Evolutionary conservation across 1,140 invertebrate genomes (phyloP).

Genomic region (Pseudomyrmex gracilis): DNA sequence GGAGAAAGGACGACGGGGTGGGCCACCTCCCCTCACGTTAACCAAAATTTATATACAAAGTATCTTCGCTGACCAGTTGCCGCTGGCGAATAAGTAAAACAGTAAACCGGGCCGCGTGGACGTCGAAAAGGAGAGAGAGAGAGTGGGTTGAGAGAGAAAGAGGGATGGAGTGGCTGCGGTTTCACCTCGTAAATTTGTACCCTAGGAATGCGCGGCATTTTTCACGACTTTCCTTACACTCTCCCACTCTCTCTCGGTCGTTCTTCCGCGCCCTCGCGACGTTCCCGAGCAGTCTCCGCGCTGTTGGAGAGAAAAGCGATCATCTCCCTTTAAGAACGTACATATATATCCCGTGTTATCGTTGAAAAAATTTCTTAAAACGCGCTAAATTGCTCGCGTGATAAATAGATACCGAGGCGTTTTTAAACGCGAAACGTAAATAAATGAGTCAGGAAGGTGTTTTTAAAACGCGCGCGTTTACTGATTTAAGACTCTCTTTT

Average conservation of each 20-base stretch:
- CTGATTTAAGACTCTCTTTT: neutral
- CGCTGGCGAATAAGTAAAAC: constrained; percentile 81
- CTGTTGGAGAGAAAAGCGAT: constrained; percentile 26
- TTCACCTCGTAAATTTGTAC: constrained; percentile 79
- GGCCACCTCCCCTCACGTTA: constrained; percentile 39
- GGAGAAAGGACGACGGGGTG: constrained; percentile 29
- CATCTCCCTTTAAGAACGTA: constrained; percentile 48
- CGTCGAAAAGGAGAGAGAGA: constrained; percentile 4
- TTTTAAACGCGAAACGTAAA: neutral
- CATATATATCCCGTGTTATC: constrained; percentile 7
- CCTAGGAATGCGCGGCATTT: constrained; percentile 67
- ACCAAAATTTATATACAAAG: constrained; percentile 85
- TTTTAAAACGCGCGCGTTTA: too few relatives aligned
- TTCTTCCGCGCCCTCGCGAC: constrained; percentile 23
- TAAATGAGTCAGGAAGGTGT: neutral
- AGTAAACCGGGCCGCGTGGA: constrained; percentile 74
- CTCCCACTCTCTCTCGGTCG: constrained; percentile 7
- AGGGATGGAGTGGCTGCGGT: constrained; percentile 75
- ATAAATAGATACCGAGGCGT: neutral
- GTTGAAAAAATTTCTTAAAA: constrained; percentile 36
- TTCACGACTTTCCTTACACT: constrained; percentile 54
- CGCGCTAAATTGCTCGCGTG: constrained; percentile 15
- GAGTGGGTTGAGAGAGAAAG: constrained; percentile 24
- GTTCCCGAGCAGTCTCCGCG: neutral
- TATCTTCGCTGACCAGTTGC: constrained; percentile 79